Base-by-base conservation (phyloP, 2,797 vertebrate species). In the Pseudopleuronectes americanus region DNA sequence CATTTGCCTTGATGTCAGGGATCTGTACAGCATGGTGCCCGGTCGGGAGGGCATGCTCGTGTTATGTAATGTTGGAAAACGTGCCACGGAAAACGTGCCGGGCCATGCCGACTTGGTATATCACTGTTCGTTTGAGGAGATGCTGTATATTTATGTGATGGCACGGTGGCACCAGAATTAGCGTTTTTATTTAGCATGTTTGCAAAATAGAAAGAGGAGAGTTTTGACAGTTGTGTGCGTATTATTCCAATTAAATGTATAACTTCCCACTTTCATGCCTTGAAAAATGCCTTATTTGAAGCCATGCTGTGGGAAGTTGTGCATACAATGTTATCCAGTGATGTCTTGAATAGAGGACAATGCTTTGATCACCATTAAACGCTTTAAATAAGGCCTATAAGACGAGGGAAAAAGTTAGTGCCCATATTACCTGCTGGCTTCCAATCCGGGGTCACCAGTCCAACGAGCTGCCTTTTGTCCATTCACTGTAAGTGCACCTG, bases 61-160 rank as follows among this genome's bases (percentile, higher is more conserved):
- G 71, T 86, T 92, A 90, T 80, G 84, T 92, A 92, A 93, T 76
- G 70, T 59, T 41, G 63, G 81, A 61, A 67, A 89, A 91, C 83
- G 87, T 91, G 91, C 80, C 74, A 77, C 63, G 72, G 65, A 57
- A 72, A 89, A 89, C 88, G 88, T 91, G 85, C 80, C 33, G 43
- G 63, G 57, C 61, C 60, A 41, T 66, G 77, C 64, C 75, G 41
- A 71, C 65, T 60, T 72, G 13, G 63, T 57, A 77, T 84, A 77
- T 82, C 83, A 70, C 65, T 55, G 75, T 51, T 68, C 59, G 43
- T 74, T 45, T 57, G 49, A 65, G 62, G 64, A 67, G 75, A 76
- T 69, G 71, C 54, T 62, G 57, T 54, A 12, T 3, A 47, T 63
- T 17, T 24, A 38, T 66, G 43, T 58, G 31, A 24, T 47, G 71